phyloP scores from a whole-genome alignment of 2,797 vertebrate species.

The Typhlichthys eigenmanni region DNA sequence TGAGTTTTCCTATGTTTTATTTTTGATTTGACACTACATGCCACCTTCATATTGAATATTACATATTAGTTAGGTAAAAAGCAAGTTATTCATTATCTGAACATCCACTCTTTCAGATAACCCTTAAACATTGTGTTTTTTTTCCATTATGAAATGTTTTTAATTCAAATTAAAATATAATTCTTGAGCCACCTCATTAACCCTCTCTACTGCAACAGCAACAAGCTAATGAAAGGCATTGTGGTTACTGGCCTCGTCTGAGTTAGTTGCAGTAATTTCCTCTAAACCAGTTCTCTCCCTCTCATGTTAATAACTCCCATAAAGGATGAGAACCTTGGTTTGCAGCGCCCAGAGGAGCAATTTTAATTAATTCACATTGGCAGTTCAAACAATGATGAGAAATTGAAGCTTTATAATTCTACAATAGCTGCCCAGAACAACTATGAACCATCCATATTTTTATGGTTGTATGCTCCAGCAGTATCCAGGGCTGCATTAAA shows the following conservation, averaged over 20 bases:
- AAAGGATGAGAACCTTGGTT: conserved; percentile 50
- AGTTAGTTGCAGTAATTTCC: conserved; percentile 75
- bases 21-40: too few species aligned
- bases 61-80: too few species aligned
- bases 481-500: conserved; percentile 24
- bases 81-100: too few species aligned
- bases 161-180: too few species aligned
- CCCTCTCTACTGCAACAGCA: too few species aligned
- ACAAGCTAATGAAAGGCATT: conserved; percentile 63
- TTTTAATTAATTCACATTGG: conserved; percentile 45
- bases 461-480: conserved; percentile 27
- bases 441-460: conserved; percentile 15
- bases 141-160: too few species aligned
- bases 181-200: too few species aligned
- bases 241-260: conserved; percentile 52
- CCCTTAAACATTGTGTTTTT: too few species aligned
- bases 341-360: conserved; percentile 30
- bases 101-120: too few species aligned
- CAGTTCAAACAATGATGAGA: conserved; percentile 8
- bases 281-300: conserved; percentile 47
- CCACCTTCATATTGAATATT: too few species aligned
- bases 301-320: conserved; percentile 56
- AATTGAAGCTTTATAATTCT: conserved; percentile 37
- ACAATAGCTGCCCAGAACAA: conserved; percentile 13
- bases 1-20: too few species aligned